Percentiles rank a stretch among this genome's conserved stretches.
Conservation (phyloP, 2,888 invertebrate species). For the Drosophila atripex region DNA sequence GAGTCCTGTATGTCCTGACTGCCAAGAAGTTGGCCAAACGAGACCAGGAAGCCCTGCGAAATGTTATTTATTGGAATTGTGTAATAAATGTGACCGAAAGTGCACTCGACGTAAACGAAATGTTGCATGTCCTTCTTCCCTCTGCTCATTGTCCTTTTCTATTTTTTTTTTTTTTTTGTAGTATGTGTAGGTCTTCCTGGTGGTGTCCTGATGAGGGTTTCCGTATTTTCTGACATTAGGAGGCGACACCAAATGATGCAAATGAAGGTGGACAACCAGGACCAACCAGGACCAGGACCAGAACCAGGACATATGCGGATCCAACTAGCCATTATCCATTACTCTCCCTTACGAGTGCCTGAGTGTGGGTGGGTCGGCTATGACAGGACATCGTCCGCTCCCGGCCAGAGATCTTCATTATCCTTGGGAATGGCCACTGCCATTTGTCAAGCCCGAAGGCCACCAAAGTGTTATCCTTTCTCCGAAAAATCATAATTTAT, state of each 20-base stretch:
- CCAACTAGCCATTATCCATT: constrained; percentile 21
- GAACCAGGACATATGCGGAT: constrained; percentile 1
- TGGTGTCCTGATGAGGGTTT: not conserved
- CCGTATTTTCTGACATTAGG: constrained; percentile 23
- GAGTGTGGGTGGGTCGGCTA: no score
- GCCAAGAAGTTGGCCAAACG: constrained; percentile 25
- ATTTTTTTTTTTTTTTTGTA: not conserved
- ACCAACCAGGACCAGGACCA: not conserved
- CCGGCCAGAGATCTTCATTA: constrained; percentile 33
- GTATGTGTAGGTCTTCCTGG: constrained; percentile 4
- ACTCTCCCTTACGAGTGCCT: not conserved
- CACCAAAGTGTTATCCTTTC: not conserved
- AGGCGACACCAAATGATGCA: constrained; percentile 20
- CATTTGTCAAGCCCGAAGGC: constrained; percentile 4
- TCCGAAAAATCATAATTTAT: not conserved
- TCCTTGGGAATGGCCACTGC: not conserved
- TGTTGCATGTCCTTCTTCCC: constrained; percentile 25
- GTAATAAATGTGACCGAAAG: constrained; percentile 70
- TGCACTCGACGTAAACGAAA: constrained; percentile 66
- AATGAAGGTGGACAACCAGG: constrained; percentile 26
- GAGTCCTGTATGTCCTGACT: constrained; percentile 1
- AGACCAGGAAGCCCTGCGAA: constrained; percentile 52
- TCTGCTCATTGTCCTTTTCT: constrained; percentile 6
- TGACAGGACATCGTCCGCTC: constrained; percentile 1
- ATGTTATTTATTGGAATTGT: constrained; percentile 73